Base-by-base conservation (phyloP, 1,140 invertebrate species). In the Laodelphax striatellus region DNA sequence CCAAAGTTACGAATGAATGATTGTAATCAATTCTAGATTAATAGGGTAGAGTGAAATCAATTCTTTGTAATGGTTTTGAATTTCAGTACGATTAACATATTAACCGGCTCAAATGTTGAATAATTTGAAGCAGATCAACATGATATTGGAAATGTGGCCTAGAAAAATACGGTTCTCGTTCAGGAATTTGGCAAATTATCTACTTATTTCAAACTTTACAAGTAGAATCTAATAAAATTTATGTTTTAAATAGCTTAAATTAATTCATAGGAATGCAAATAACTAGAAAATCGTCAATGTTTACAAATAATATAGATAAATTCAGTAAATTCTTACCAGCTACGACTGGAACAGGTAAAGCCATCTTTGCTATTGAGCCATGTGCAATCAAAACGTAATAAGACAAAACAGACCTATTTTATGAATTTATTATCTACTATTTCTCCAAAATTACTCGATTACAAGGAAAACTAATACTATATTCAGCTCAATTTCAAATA, bases 291-390 rank as follows among this genome's bases (percentile, higher is more conserved):
- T 17, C 21, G 3, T 0, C 38, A 21, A 55, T 50, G 46, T 62
- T 57, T 58, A 43, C 28, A 31, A 16, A n/a, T 16, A 14, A 46
- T 19, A 57, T n/a, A 17, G 8, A 54, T 42, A 34, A 38, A 46
- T 50, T 38, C 17, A 55, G 64, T 21, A 17, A 43, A 54, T 16
- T 58, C 55, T 62, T 60, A 67, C 66, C 66, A 52, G 66, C 66
- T 50, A 67, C 65, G 13, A 66, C 65, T 52, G 66, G 66, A 57
- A 66, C 66, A 54, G 60, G 56, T 52, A 64, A 63, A 60, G 66
- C 65, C 66, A 67, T 67, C 59, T 65, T 67, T 60, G 19, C 43
- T 44, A 22, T 44, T 24, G 16, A 22, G 46, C 46, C 46, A 50
- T 50, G 46, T 50, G 46, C 46, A 50, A 22, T 22, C 46, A 50